Evolutionary conservation across 2,113 vertebrate genomes (phyloP), one percentile per base, ranked within the genome.

Genomic region (Oophaga pumilio): DNA sequence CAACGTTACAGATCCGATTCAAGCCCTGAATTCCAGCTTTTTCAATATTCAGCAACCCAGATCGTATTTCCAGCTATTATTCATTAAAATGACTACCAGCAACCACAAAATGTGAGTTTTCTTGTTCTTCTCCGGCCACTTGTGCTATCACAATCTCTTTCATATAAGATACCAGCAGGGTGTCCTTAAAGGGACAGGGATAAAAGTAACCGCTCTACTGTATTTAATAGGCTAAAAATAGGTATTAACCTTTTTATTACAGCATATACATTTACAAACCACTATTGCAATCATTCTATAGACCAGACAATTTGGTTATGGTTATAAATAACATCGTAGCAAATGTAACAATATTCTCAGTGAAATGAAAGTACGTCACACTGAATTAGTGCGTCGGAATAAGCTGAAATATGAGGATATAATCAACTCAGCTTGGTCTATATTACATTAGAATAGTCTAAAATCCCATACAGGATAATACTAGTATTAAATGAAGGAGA

Each of bases 151-250:
- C 28, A 76, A 24, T 76, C 83, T 73, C 53, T 53, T 79, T 56
- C 53, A 52, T 17, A 50, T 62, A 50, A 76, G 84, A 85, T 76
- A 76, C 26, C 52, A 76, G 28, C 28, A 85, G 56, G n/a, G 53
- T 76, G 69, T 18, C 84, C 84, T 62, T 85, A 85, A 76, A 53
- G 84, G 59, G 84, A 66, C 43, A 86, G 82, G 6, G 50, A 73
- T 71, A 74, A 24, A 73, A 56, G 62, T 53, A 85, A 62, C 56
- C 57, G 49, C 56, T n/a, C 49, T 14, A 68, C 59, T 53, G 28
- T 24, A 53, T 83, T 83, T 18, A 50, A 83, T n/a, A 68, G 7
- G 60, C 81, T 83, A 83, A 83, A 83, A 83, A 83, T 83, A 83
- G 81, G 7, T 66, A 69, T 26, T 0, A 24, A 64, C 50, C 68